Percentiles rank a stretch among this genome's conserved stretches.
These are phyloP conservation scores for Mechanitis mazaeus DNA, from an alignment of 2,888 invertebrate species.

Conservation along the genomic window DNA sequence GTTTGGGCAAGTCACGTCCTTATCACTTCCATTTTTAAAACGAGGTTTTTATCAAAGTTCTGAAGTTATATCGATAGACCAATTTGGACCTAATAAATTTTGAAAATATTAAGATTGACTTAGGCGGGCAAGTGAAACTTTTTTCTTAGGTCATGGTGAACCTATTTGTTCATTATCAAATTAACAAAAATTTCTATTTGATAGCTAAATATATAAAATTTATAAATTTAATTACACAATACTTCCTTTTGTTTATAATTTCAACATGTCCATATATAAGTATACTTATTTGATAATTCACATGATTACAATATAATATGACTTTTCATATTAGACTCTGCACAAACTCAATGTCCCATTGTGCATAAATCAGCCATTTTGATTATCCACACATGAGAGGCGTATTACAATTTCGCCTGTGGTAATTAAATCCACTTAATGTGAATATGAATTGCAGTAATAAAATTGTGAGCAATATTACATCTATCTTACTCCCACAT, in stretches of 20 bases:
- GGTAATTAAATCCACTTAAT: constrained; percentile 27
- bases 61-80: constrained; percentile 6
- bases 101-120: constrained; percentile 6
- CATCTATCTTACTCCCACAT: constrained; percentile 23
- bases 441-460: constrained; percentile 31
- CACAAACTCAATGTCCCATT: neutral
- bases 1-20: constrained; percentile 19
- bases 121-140: neutral
- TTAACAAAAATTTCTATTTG: too few species aligned
- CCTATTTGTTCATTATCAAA: too few species aligned
- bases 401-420: constrained; percentile 22
- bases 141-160: too few species aligned
- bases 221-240: too few species aligned
- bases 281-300: neutral
- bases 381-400: constrained; percentile 15
- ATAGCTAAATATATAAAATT: too few species aligned
- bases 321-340: constrained; percentile 11
- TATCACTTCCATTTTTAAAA: constrained; percentile 12
- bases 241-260: neutral
- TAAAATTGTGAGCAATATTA: constrained; percentile 24
- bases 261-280: neutral
- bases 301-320: neutral
- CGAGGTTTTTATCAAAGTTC: constrained; percentile 6
- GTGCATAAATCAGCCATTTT: constrained; percentile 5
- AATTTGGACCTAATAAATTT: constrained; percentile 3